Base-by-base conservation (phyloP, 2,113 vertebrate genomes). In the Carassius auratus region DNA sequence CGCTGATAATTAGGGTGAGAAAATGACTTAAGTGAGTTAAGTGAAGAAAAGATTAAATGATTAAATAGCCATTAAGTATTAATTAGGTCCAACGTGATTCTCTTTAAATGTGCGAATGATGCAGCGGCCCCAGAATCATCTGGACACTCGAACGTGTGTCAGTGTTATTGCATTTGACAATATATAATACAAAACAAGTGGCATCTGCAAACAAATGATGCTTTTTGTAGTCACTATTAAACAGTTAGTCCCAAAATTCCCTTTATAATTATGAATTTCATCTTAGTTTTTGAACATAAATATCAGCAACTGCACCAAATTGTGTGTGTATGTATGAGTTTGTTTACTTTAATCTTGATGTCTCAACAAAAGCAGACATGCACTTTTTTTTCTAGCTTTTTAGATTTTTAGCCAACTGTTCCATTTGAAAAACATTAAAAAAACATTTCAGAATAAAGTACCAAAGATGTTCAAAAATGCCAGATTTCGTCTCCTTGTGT, bases 41-140 rank as follows among this genome's bases (percentile, higher is more conserved):
- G 94, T 94, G 94, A 93, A 95, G 93, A 91, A 94, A 64, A 68
- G 79, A 81, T 68, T 81, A 23, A 83, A 81, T 61, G 42, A 55
- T 84, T 94, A 92, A 96, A 94, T 95, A 57, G 66, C 81, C 17
- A 71, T 92, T 94, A 90, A 92, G 93, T 94, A 93, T 93, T 92
- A 92, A 94, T 94, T 95, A 87, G 90, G 90, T 94, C 92, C 90
- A 93, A 91, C 83, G 92, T 92, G 84, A 90, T 92, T 93, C 89
- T 94, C 84, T 91, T 90, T 93, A 92, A 86, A 89, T 87, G 89
- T 87, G 77, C 8, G 30, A 42, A 17, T 75, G 62, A 21, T 33
- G 36, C 57, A 57, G 33, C 23, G 1, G 45, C 45, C 45, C 3
- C 33, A 57, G 17, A 76, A 77, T 33, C 71, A 74, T 45, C 71